phyloP scores from a whole-genome alignment of 2,888 invertebrate species.

The Parapristionchus giblindavisi region DNA sequence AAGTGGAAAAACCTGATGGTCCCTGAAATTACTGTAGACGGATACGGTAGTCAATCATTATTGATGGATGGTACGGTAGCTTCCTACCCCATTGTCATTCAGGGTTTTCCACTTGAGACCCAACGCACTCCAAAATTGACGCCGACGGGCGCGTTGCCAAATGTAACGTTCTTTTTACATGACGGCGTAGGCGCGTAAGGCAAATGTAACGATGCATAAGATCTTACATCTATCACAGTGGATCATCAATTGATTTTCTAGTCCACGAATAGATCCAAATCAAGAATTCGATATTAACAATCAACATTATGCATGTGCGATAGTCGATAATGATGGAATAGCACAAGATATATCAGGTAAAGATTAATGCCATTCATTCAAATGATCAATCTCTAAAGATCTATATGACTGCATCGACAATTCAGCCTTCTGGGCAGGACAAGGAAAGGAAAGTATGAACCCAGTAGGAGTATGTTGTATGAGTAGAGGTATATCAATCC shows the following conservation, averaged over 20 bases:
- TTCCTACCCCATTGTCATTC: neutral
- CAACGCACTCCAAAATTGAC: too few relatives aligned
- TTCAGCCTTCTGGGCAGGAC: constrained; percentile 54
- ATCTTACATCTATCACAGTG: neutral
- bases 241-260: neutral
- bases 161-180: too few relatives aligned
- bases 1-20: neutral
- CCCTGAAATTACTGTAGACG: neutral
- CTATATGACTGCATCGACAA: constrained; percentile 59
- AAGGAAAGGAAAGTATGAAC: constrained; percentile 48
- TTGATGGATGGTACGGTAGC: too few relatives aligned
- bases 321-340: constrained; percentile 3
- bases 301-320: constrained; percentile 8
- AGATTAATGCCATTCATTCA: neutral
- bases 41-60: neutral
- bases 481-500: constrained; percentile 45
- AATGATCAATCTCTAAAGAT: constrained; percentile 40
- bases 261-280: constrained; percentile 1
- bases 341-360: constrained; percentile 25
- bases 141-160: too few relatives aligned
- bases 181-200: too few relatives aligned
- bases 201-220: too few relatives aligned
- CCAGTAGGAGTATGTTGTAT: constrained; percentile 58
- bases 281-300: constrained; percentile 2
- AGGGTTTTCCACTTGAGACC: too few relatives aligned